Base-by-base conservation (phyloP, 2,888 invertebrate species). In the Strigamia transsilvanica region DNA sequence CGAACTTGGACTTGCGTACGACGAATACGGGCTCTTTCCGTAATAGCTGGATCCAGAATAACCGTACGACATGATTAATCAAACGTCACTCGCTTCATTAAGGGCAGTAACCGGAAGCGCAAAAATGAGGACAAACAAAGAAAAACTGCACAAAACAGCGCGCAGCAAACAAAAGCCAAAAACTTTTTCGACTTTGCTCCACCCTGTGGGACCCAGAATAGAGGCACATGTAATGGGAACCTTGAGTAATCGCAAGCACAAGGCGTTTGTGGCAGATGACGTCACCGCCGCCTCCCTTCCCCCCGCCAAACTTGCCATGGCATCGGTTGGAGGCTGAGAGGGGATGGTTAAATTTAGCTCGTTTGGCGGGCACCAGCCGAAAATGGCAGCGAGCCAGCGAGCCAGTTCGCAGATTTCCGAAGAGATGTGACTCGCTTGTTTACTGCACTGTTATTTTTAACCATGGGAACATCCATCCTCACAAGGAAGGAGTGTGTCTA, bases 11-110 rank as follows among this genome's bases (percentile, higher is more conserved):
- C 79, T 84, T 32, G 18, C 83, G 83, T 34, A 84, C 83, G 80
- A 82, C 82, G 42, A 84, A 84, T 80, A 84, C 83, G 82, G 82
- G 83, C 21, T 80, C 81, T 82, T 51, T 81, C 82, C 83, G 80
- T 73, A 83, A 82, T 81, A 82, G 10, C 73, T 27, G 12, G 73
- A 73, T 73, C 73, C 73, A 2, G 73, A 73, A 73, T 73, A 73
- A 23, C 73, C 73, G 13, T 73, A 73, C 12, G 73, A 73, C 73
- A 73, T 73, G 32, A 32, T 32, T 10, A 23, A 3, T 15, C 2
- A 51, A 18, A 56, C 0, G 56, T 15, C 15, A 56, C 27, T 27
- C 27, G 27, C 21, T 56, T 21, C 27, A 32, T 32, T 32, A 73
- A 73, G 73, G 73, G 13, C 73, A 73, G 73, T 73, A 73, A 73